Evolutionary conservation across 2,888 invertebrate genomes (phyloP), one percentile per base, ranked within the genome.

Genomic region (Platycheirus albimanus): DNA sequence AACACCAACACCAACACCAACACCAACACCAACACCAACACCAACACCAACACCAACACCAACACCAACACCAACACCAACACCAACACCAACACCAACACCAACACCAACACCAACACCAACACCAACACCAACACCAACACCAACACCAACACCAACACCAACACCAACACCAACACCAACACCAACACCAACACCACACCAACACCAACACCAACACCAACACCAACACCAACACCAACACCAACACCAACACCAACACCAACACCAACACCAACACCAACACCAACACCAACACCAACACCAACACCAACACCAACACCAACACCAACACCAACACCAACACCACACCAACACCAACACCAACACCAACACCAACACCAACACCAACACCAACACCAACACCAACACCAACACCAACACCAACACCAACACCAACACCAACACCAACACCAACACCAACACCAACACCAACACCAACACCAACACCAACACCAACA

Each of bases 341-440:
- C 33, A 33, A 33, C 33, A 33, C 33, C 3, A 24, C 24, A 24
- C 3, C 33, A 33, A 33, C 33, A 33, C 4, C 33, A 33, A 33
- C 33, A 33, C 4, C 33, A 33, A 33, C 33, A 33, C 4, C 33
- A 33, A 33, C 33, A 33, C 4, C 33, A 33, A 33, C 33, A 33
- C 4, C 33, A 33, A 33, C 33, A 33, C 3, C 24, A 24, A 24
- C 24, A 24, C 3, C 33, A 33, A 33, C 8, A 33, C 4, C 33
- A 33, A 33, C 33, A 33, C 4, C 33, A 33, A 33, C 33, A 33
- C 4, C 33, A 33, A 13, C 38, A 38, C n/a, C 38, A 38, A 13
- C 38, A 38, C n/a, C 38, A 38, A 13, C 38, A 38, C n/a, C 38
- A 38, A 13, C 38, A 38, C n/a, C 38, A 38, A 13, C 38, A 38